A percentile compares a stretch with the other conserved stretches of the same genome.
Evolutionary conservation across 2,113 vertebrate genomes (phyloP).

Genomic region (Columba janthina): DNA sequence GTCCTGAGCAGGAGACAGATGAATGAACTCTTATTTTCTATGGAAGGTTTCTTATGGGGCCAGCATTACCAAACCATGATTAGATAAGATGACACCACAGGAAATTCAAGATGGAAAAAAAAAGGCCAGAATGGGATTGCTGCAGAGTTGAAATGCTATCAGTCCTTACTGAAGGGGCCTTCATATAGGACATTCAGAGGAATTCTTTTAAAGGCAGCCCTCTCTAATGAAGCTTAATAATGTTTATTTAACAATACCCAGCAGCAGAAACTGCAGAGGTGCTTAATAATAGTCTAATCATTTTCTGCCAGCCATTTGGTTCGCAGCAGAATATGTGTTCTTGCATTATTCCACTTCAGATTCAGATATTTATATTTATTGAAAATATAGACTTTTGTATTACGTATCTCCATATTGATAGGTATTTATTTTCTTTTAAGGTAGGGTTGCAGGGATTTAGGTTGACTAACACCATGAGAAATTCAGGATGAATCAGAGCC

Average conservation of each 20-base stretch:
- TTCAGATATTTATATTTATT: neutral
- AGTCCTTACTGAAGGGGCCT: neutral
- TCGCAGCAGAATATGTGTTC: neutral
- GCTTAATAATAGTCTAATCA: neutral
- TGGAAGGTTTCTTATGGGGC: slow-evolving; percentile 14
- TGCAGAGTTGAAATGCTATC: neutral
- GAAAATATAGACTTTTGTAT: neutral
- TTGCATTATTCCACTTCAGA: neutral
- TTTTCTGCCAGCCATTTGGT: neutral
- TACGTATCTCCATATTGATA: neutral
- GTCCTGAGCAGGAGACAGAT: slow-evolving; percentile 3
- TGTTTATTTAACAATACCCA: neutral
- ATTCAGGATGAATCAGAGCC: neutral
- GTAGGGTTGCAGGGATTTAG: neutral
- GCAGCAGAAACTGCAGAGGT: neutral
- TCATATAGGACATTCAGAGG: neutral
- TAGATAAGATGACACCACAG: slow-evolving; percentile 30
- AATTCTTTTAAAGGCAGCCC: neutral
- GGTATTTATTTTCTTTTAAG: neutral
- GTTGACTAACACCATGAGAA: neutral
- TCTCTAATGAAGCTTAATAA: neutral
- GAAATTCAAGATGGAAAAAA: slow-evolving; percentile 29
- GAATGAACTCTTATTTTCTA: slow-evolving; percentile 12
- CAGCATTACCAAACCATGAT: neutral
- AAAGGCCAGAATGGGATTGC: neutral